Evolutionary conservation across 1,140 invertebrate species (phyloP).

Genomic region (Parasteatoda tepidariorum): DNA sequence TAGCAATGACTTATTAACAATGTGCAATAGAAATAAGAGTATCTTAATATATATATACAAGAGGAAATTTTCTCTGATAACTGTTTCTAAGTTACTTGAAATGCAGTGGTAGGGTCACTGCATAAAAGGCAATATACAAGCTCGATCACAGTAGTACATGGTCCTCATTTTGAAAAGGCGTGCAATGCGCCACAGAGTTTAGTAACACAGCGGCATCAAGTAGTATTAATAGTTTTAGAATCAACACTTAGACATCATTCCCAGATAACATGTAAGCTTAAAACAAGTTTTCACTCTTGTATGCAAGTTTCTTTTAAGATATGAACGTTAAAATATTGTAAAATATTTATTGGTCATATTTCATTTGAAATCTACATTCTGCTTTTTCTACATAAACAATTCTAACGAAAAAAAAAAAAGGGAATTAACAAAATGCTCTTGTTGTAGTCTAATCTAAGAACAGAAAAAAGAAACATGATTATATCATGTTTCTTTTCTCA

Average conservation of each 20-base stretch:
- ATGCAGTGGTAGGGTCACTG: not conserved
- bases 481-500: too few relatives aligned
- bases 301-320: not conserved
- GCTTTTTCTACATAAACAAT: too few relatives aligned
- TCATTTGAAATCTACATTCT: too few relatives aligned
- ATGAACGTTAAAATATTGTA: not conserved
- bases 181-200: too few relatives aligned
- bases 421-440: too few relatives aligned
- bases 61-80: not conserved
- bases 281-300: not conserved
- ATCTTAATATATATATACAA: slow-evolving; percentile 15
- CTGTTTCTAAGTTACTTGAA: not conserved
- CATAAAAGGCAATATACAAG: slow-evolving; percentile 37
- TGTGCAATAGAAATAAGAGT: not conserved
- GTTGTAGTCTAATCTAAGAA: too few relatives aligned
- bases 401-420: too few relatives aligned
- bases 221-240: not conserved
- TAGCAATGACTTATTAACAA: not conserved
- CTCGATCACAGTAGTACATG: slow-evolving; percentile 38
- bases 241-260: not conserved
- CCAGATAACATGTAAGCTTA: not conserved
- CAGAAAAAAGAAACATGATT: too few relatives aligned
- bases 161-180: slow-evolving; percentile 19
- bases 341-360: not conserved
- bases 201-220: too few relatives aligned